These are phyloP conservation scores for Python bivittatus DNA, from an alignment of 2,113 vertebrate species.

Conservation along the genomic window DNA sequence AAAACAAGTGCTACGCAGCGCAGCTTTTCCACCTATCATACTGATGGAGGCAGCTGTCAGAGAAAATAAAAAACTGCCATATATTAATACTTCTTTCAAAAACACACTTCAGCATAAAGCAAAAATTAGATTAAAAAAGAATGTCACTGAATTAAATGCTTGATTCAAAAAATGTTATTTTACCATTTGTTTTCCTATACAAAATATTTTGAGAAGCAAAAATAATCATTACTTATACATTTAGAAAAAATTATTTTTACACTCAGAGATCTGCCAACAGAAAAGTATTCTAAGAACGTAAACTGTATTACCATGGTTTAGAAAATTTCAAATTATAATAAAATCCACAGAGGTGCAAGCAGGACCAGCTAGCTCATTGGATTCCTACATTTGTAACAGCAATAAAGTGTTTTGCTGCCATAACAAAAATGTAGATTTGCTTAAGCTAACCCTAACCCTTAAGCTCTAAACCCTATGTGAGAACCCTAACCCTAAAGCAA, in stretches of 20 bases:
- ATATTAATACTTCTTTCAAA: not conserved
- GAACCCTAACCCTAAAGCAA: not conserved
- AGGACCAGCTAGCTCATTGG: not conserved
- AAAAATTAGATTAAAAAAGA: constrained; percentile 4
- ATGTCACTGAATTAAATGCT: not conserved
- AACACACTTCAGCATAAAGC: not conserved
- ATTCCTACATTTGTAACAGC: not conserved
- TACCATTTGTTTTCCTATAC: not conserved
- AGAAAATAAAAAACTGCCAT: not conserved
- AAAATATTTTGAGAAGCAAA: not conserved
- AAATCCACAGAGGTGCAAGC: not conserved
- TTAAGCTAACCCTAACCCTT: no score
- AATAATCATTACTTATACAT: not conserved
- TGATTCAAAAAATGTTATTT: not conserved
- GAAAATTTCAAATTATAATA: not conserved
- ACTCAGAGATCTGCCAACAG: not conserved
- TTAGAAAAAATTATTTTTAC: not conserved
- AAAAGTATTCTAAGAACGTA: not conserved
- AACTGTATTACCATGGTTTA: not conserved
- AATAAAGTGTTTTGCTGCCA: not conserved
- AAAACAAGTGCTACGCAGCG: not conserved
- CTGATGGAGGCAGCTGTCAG: not conserved
- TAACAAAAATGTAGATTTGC: not conserved
- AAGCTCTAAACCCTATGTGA: no score
- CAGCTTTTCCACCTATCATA: not conserved